phyloP scores from a whole-genome alignment of 2,113 vertebrate species.

The Heloderma charlesbogerti region DNA sequence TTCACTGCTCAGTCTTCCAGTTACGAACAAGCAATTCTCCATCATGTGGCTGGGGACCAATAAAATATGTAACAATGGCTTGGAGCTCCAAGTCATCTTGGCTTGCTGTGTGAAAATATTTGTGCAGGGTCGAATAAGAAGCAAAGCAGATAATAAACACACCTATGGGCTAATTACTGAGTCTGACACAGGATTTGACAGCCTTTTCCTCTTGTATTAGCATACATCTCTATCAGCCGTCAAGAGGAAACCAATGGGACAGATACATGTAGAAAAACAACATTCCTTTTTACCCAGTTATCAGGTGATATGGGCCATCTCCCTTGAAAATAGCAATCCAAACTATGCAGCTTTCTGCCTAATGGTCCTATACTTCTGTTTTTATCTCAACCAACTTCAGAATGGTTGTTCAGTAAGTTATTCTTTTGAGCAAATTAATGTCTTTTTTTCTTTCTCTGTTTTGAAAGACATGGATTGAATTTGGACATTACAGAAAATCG shows the following conservation, averaged over 20 bases:
- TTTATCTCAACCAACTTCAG: background rate
- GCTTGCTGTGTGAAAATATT: constrained; percentile 45
- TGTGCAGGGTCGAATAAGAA: constrained; percentile 29
- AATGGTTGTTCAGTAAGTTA: background rate
- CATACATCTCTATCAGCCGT: constrained; percentile 1
- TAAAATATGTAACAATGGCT: constrained; percentile 54
- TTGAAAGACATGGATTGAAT: background rate
- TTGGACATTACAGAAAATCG: background rate
- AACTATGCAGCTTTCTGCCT: background rate
- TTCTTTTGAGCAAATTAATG: rapidly evolving
- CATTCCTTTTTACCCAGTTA: background rate
- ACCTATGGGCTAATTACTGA: constrained; percentile 33
- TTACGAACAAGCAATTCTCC: background rate
- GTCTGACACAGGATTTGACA: constrained; percentile 45
- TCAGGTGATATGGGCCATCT: background rate
- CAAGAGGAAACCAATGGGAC: constrained; percentile 42
- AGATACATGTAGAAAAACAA: constrained; percentile 18
- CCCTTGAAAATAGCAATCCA: constrained; percentile 41
- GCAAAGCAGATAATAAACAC: constrained; percentile 41
- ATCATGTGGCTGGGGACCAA: background rate
- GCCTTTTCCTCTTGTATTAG: constrained; percentile 24
- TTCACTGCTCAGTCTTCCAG: background rate
- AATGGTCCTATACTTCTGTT: background rate
- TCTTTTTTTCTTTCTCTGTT: background rate
- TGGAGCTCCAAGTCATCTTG: constrained; percentile 25